Conservation (phyloP, 2,113 vertebrate species). For the Gadus chalcogrammus region DNA sequence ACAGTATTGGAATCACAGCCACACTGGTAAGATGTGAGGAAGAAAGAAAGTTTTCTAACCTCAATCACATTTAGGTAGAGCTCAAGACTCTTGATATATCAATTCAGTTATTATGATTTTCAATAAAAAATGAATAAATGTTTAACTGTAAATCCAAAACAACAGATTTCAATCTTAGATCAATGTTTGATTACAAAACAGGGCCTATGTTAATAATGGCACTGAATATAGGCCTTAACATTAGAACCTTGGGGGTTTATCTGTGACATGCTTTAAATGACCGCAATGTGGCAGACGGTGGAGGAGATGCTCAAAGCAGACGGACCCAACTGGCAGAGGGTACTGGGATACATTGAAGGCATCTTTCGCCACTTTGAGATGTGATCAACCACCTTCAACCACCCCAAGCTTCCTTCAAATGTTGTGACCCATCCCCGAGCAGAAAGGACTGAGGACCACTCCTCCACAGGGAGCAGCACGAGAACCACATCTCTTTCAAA, state of each 20-base stretch:
- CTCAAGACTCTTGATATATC: too few relatives aligned
- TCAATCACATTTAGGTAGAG: too few relatives aligned
- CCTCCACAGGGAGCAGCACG: too few relatives aligned
- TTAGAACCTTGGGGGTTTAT: not conserved
- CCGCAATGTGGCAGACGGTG: constrained; percentile 43
- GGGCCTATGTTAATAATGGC: too few relatives aligned
- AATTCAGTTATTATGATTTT: too few relatives aligned
- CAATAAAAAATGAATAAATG: too few relatives aligned
- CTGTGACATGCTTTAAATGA: not conserved
- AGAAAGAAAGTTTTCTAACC: not conserved
- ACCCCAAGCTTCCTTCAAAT: too few relatives aligned
- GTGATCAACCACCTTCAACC: constrained; percentile 36
- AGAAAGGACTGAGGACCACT: constrained; percentile 1
- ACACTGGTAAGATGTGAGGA: constrained; percentile 54
- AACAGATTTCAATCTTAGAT: too few relatives aligned
- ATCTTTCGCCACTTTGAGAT: constrained; percentile 75
- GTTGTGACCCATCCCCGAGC: not conserved
- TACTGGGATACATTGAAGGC: constrained; percentile 71
- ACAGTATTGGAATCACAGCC: constrained; percentile 59
- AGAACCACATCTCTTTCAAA: constrained; percentile 11
- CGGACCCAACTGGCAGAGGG: constrained; percentile 75
- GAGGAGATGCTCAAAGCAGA: constrained; percentile 69
- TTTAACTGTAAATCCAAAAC: too few relatives aligned
- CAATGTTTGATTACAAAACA: too few relatives aligned
- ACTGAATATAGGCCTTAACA: too few relatives aligned